Percentiles rank a stretch among this genome's conserved stretches.
These are phyloP conservation scores for Pollenia labialis DNA, from an alignment of 2,888 invertebrate genomes.

Conservation along the genomic window DNA sequence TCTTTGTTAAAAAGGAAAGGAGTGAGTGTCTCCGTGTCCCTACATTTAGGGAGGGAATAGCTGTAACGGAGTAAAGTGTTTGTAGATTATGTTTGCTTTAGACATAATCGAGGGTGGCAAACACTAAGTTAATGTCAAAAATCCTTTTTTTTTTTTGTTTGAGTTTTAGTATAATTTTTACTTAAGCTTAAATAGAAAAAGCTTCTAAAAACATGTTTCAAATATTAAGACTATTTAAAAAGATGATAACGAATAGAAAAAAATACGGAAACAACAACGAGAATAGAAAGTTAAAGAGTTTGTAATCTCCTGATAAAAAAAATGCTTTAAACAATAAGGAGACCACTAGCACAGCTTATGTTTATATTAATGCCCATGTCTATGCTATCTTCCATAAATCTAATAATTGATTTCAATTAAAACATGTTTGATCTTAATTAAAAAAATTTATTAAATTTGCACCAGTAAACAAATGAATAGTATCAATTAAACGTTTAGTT, in stretches of 20 bases:
- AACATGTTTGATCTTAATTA: no score
- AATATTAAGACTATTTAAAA: slow-evolving; percentile 14
- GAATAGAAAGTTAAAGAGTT: not conserved
- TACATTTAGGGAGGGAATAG: no score
- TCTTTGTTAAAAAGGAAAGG: not conserved
- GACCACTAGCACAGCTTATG: not conserved
- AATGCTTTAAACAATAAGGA: not conserved
- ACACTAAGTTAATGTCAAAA: slow-evolving; percentile 42
- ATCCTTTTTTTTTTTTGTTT: slow-evolving; percentile 2
- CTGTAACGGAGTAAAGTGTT: not conserved
- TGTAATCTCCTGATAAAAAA: not conserved
- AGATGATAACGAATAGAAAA: slow-evolving; percentile 11
- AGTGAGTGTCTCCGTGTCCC: not conserved
- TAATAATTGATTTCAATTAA: no score
- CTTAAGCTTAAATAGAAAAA: slow-evolving; percentile 31
- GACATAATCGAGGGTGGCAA: slow-evolving; percentile 20
- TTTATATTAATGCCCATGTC: no score
- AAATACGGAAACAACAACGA: not conserved
- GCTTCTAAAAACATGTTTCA: slow-evolving; percentile 25
- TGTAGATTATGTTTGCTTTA: slow-evolving; percentile 14
- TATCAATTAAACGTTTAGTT: no score
- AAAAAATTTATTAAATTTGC: no score
- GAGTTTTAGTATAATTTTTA: slow-evolving; percentile 17
- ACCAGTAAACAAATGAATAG: no score
- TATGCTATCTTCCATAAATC: no score